Conservation (phyloP, 2,888 invertebrate species). For the Amorpha juglandis region DNA sequence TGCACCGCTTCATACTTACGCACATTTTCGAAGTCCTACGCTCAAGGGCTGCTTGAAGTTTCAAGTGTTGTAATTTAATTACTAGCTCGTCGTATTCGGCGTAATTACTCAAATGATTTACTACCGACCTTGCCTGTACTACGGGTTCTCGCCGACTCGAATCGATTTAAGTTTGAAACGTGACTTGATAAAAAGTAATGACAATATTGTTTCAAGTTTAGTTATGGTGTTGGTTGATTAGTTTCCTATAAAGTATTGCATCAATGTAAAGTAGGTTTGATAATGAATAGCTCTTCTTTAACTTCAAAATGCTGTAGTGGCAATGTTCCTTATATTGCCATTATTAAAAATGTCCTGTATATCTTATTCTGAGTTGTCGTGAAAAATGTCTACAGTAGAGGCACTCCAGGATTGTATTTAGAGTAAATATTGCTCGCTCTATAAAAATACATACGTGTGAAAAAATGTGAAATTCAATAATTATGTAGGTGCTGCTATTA, state of each 20-base stretch:
- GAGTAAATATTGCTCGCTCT: too few relatives aligned
- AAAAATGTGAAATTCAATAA: too few relatives aligned
- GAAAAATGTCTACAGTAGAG: too few relatives aligned
- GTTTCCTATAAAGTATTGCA: too few relatives aligned
- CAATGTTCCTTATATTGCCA: too few relatives aligned
- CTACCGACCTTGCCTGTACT: slow-evolving; percentile 41
- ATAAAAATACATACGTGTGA: too few relatives aligned
- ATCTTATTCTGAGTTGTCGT: too few relatives aligned
- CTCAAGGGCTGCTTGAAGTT: slow-evolving; percentile 50
- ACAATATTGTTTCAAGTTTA: neutral
- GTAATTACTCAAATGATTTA: slow-evolving; percentile 64
- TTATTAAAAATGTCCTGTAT: too few relatives aligned
- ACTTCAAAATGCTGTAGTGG: too few relatives aligned
- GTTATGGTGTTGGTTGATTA: neutral
- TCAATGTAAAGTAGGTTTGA: neutral
- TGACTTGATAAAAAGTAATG: neutral
- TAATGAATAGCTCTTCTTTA: too few relatives aligned
- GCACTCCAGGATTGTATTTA: too few relatives aligned
- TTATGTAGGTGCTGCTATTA: too few relatives aligned
- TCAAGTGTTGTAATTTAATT: slow-evolving; percentile 68
- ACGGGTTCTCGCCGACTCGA: slow-evolving; percentile 27
- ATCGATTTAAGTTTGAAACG: slow-evolving; percentile 7
- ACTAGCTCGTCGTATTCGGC: slow-evolving; percentile 54
- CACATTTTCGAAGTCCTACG: slow-evolving; percentile 43
- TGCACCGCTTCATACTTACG: slow-evolving; percentile 35